Evolutionary conservation across 2,888 invertebrate genomes (phyloP).

Genomic region (Papilio protenor): DNA sequence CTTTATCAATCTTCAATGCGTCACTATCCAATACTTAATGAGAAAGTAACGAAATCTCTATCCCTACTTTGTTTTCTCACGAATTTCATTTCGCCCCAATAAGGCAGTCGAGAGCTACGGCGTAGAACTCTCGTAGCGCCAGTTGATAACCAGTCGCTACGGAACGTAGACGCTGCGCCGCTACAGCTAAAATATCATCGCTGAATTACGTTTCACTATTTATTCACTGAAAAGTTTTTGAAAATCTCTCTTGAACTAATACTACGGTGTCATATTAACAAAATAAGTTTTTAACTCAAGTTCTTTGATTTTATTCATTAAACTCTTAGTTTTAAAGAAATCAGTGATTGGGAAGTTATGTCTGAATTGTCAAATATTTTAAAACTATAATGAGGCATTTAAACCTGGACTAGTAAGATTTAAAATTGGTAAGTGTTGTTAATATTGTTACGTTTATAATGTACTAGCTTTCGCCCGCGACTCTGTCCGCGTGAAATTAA

Average conservation of each 20-base stretch:
- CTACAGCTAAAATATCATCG: not conserved
- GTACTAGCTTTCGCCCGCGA: no score
- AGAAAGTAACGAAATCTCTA: constrained; percentile 39
- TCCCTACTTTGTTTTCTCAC: constrained; percentile 40
- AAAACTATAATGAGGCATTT: not conserved
- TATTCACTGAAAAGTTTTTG: not conserved
- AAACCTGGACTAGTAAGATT: not conserved
- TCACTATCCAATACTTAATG: constrained; percentile 36
- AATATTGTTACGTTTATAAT: not conserved
- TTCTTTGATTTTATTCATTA: constrained; percentile 3
- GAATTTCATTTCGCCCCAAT: constrained; percentile 43
- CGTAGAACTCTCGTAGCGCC: constrained; percentile 68
- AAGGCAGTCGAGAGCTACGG: constrained; percentile 53
- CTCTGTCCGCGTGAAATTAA: no score
- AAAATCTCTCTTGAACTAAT: not conserved
- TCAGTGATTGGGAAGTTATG: not conserved
- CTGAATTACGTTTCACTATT: constrained; percentile 7
- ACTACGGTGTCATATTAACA: not conserved
- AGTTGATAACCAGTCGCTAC: constrained; percentile 69
- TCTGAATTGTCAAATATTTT: not conserved
- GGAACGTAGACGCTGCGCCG: constrained; percentile 63
- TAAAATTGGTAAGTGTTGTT: not conserved
- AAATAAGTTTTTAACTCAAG: not conserved
- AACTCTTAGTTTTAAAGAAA: not conserved
- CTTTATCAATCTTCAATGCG: constrained; percentile 28